Evolutionary conservation across 2,113 vertebrate genomes (phyloP).

Genomic region (Empidonax traillii): DNA sequence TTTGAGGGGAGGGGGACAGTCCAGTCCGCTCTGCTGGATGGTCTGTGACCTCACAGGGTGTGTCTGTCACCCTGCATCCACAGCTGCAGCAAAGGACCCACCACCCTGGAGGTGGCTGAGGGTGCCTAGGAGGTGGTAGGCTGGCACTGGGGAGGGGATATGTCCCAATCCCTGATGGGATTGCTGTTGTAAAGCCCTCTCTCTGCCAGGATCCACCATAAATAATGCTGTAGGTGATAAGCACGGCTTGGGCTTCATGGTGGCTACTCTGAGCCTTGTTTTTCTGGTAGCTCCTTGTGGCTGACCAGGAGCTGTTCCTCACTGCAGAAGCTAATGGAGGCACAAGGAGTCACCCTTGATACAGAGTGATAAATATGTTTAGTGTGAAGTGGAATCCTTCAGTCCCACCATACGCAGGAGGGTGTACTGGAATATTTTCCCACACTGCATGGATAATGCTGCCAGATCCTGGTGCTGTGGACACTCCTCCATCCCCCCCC

Average conservation of each 20-base stretch:
- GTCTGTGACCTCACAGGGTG: rapidly evolving
- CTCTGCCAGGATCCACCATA: neutral
- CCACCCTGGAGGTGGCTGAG: neutral
- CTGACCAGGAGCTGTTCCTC: neutral
- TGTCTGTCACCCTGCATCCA: neutral
- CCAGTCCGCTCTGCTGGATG: neutral
- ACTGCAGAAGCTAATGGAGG: neutral
- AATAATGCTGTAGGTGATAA: neutral
- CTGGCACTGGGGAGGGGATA: neutral
- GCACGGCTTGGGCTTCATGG: neutral
- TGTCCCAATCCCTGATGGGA: neutral
- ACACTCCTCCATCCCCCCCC: neutral
- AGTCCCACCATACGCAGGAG: rapidly evolving
- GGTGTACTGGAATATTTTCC: neutral
- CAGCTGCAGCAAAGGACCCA: neutral
- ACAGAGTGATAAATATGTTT: rapidly evolving
- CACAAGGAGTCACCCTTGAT: neutral
- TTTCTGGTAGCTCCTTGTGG: neutral
- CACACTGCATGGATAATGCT: rapidly evolving
- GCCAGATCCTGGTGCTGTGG: neutral
- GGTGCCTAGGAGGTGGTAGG: neutral
- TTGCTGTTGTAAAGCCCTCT: neutral
- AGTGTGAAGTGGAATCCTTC: neutral
- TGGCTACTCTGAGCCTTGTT: neutral
- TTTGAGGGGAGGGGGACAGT: rapidly evolving